Evolutionary conservation across 2,113 vertebrate species (phyloP).

Genomic region (Speoplatyrhinus poulsoni): DNA sequence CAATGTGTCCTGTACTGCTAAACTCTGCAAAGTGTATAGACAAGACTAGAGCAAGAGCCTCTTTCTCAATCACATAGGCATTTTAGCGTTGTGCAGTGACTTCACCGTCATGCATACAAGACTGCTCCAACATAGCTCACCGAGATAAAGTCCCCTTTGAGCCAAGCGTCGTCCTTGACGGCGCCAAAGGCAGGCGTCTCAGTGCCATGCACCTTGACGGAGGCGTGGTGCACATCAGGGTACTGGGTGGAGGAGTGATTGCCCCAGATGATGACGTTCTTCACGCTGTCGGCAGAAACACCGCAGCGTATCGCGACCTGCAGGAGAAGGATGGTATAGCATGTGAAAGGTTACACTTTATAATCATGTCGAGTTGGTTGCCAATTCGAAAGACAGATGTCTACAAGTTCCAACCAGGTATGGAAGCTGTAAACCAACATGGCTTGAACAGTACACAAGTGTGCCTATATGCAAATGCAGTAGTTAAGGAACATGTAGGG

Average conservation of each 20-base stretch:
- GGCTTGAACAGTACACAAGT: no score
- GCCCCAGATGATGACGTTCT: conserved; percentile 98
- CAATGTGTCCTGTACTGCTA: not conserved
- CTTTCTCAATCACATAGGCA: no score
- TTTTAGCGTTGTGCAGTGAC: no score
- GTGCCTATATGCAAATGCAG: no score
- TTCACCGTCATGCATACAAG: no score
- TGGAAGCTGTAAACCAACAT: no score
- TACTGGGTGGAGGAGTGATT: conserved; percentile 98
- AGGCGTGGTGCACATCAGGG: conserved; percentile 90
- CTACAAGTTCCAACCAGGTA: no score
- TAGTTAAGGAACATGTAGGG: no score
- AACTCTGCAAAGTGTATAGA: not conserved
- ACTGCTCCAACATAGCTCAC: conserved; percentile 73
- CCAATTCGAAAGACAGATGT: no score
- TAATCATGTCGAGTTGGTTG: no score
- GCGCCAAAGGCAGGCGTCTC: conserved; percentile 85
- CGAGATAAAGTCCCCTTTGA: conserved; percentile 89
- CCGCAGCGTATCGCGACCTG: conserved; percentile 91
- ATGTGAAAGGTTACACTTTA: not conserved
- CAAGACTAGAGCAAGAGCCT: no score
- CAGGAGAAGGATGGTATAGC: not conserved
- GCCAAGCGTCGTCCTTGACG: conserved; percentile 90
- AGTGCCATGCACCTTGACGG: conserved; percentile 81
- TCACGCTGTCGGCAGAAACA: conserved; percentile 85